Conservation (phyloP, 2,888 invertebrate genomes). For the Aleiodes leptofemur region DNA sequence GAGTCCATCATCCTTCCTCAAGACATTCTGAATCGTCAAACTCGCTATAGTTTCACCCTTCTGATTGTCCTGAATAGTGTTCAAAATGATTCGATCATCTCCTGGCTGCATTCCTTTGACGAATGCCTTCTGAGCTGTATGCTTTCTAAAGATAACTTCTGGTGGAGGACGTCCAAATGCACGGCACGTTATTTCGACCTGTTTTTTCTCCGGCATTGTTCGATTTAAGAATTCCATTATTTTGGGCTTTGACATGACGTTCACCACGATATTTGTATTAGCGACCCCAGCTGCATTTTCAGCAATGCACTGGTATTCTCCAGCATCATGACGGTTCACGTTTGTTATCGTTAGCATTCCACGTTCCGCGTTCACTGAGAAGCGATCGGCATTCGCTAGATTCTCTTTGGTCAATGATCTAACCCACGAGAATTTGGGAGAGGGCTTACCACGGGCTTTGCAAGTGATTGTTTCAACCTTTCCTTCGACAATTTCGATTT, state of each 20-base stretch:
- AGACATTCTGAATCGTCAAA: constrained; percentile 80
- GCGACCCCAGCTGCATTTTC: constrained; percentile 86
- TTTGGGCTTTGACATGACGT: constrained; percentile 86
- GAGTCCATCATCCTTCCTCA: constrained; percentile 87
- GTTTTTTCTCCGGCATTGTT: constrained; percentile 80
- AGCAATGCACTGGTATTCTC: constrained; percentile 88
- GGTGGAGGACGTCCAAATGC: constrained; percentile 90
- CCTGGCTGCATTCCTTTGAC: constrained; percentile 80
- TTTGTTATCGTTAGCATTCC: constrained; percentile 85
- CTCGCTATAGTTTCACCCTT: constrained; percentile 80
- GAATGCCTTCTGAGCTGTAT: constrained; percentile 81
- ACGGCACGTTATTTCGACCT: constrained; percentile 84
- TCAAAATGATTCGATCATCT: constrained; percentile 83
- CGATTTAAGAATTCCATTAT: constrained; percentile 87
- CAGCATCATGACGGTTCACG: constrained; percentile 87
- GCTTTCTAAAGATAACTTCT: constrained; percentile 86
- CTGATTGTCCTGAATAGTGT: constrained; percentile 77
- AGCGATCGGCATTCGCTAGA: constrained; percentile 82
- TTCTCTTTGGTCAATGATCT: constrained; percentile 84
- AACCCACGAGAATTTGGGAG: constrained; percentile 90
- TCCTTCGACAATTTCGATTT: constrained; percentile 86
- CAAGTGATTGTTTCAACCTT: constrained; percentile 86
- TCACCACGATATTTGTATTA: constrained; percentile 82
- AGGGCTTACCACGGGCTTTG: constrained; percentile 89
- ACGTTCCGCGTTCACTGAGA: constrained; percentile 82